Base-by-base conservation (phyloP, 2,888 invertebrate genomes). In the Agrypnus murinus region DNA sequence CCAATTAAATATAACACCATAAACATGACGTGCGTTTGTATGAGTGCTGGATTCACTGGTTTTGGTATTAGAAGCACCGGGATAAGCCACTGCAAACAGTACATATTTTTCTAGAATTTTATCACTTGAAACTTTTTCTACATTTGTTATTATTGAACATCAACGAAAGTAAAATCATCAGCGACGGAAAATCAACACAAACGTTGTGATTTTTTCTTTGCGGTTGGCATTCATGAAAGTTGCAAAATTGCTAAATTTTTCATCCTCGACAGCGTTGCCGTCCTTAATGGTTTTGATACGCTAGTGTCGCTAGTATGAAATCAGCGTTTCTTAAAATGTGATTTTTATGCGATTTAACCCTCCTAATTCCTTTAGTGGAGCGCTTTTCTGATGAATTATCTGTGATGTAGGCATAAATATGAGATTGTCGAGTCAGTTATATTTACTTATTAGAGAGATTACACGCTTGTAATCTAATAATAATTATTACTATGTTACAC, bases 11-110 rank as follows among this genome's bases (percentile, higher is more conserved):
- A 99, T 63, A 99, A 89, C 75, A 96, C 94, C 91, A 99, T 96
- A 86, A 99, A 98, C 94, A 98, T 95, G 72, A 97, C 96, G 86
- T 98, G 97, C 65, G 98, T 98, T 85, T 98, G 95, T 79, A 98
- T 91, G 71, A 98, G 88, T 38, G 97, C 96, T 81, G 98, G 98
- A 87, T 99, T 98, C 75, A 97, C 92, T 66, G 99, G 98, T 87
- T 98, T 99, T 77, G 99, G 98, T 86, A 99, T 97, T 76, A 99
- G 89, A 75, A 99, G 89, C 80, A 99, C 97, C 69, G 98, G 98
- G 81, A 99, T 95, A 82, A 99, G 89, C 94, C 97, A 97, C 90
- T 98, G 97, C 82, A 98, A 91, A 89, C 97, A 98, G 89, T 98
- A 97, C 97, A 97, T 97, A 80, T 15, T 60, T 45, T 45, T 46